These are phyloP conservation scores for Drosophila tsacasi DNA, from an alignment of 1,140 invertebrate genomes.

Conservation along the genomic window DNA sequence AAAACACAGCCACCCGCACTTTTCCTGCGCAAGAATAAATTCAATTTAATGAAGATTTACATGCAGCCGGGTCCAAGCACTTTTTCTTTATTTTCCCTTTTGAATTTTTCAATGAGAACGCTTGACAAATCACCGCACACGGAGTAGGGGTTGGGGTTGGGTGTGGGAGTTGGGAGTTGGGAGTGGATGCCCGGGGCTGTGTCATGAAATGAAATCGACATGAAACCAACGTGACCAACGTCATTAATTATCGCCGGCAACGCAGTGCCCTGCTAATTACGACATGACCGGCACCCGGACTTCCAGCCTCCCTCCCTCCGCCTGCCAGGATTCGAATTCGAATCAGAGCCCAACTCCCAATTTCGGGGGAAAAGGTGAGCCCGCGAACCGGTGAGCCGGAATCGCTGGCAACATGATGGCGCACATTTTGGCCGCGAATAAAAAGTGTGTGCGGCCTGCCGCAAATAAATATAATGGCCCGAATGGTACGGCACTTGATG, in stretches of 20 bases:
- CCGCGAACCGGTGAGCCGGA: not conserved
- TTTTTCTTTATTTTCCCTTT: constrained; percentile 52
- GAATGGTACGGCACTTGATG: constrained; percentile 6
- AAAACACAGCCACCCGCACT: constrained; percentile 9
- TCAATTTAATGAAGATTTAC: constrained; percentile 82
- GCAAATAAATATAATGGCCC: constrained; percentile 58
- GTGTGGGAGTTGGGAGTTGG: not conserved
- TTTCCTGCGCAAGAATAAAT: constrained; percentile 58
- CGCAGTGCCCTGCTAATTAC: constrained; percentile 74
- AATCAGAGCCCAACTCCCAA: not conserved
- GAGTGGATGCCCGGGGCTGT: constrained; percentile 53
- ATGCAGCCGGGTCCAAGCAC: constrained; percentile 60
- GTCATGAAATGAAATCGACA: constrained; percentile 83
- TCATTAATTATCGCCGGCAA: constrained; percentile 82
- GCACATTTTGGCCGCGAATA: constrained; percentile 71
- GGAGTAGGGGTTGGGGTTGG: not conserved
- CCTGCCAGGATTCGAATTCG: not conserved
- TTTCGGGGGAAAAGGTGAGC: not conserved
- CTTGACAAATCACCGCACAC: constrained; percentile 75
- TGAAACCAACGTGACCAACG: constrained; percentile 83
- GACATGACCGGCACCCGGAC: constrained; percentile 53
- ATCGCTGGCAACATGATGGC: constrained; percentile 66
- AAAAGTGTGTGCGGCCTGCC: constrained; percentile 69
- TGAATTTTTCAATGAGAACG: constrained; percentile 69
- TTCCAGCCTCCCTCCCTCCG: constrained; percentile 22